Evolutionary conservation across 2,888 invertebrate genomes (phyloP).

Genomic region (Hyppa rectilinea): DNA sequence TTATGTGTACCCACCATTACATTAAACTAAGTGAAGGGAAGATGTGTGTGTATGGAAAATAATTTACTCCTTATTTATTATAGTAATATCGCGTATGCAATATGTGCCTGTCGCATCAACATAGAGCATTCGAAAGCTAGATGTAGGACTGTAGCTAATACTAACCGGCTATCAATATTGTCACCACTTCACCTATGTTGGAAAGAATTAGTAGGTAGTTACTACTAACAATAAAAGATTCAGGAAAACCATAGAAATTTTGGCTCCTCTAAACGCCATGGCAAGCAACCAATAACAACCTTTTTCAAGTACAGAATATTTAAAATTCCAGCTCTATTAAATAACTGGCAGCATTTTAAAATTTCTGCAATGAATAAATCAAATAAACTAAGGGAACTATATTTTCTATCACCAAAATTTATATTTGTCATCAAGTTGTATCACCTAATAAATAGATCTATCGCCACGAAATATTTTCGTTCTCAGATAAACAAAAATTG

Average conservation of each 20-base stretch:
- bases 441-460: too few species aligned
- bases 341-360: not conserved
- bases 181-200: not conserved
- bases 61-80: constrained; percentile 21
- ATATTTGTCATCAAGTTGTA: too few species aligned
- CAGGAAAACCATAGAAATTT: not conserved
- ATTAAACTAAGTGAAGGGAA: constrained; percentile 6
- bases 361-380: constrained; percentile 16
- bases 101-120: constrained; percentile 1
- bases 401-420: too few species aligned
- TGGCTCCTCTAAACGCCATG: not conserved
- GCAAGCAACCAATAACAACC: not conserved
- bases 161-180: not conserved
- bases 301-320: not conserved
- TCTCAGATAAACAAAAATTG: too few species aligned
- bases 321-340: not conserved
- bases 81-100: not conserved
- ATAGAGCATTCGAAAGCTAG: constrained; percentile 9
- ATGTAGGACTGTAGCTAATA: not conserved
- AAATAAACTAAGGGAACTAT: too few species aligned
- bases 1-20: not conserved
- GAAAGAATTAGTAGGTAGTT: not conserved
- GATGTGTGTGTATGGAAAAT: constrained; percentile 8
- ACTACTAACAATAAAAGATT: not conserved
- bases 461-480: too few species aligned